Conservation (phyloP, 30 jellyfish, hydroid and myxozoan genomes). For the Turritopsis rubra region DNA sequence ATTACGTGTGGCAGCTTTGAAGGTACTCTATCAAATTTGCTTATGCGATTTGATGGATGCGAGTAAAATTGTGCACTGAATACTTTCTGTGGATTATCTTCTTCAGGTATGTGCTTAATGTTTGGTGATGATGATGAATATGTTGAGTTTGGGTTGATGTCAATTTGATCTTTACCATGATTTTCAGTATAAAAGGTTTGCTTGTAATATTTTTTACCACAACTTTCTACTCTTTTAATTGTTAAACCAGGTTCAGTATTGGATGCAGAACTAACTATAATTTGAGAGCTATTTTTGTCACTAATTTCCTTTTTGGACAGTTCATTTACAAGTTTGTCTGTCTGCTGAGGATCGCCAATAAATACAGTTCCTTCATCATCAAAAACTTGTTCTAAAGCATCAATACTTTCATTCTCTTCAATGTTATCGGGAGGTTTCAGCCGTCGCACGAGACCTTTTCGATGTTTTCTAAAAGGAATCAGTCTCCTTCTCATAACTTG, state of each 20-base stretch:
- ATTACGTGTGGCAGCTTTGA: conserved; percentile 17
- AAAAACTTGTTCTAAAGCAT: background rate
- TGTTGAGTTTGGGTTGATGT: background rate
- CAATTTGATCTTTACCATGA: background rate
- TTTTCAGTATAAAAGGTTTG: background rate
- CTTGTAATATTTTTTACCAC: background rate
- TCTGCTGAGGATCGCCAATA: background rate
- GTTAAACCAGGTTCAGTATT: background rate
- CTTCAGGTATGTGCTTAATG: background rate
- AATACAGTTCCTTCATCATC: conserved; percentile 19
- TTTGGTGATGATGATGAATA: background rate
- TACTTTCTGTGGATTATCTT: background rate
- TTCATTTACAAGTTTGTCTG: background rate
- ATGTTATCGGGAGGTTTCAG: conserved; percentile 18
- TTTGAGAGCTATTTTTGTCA: background rate
- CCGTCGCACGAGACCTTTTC: conserved; percentile 33
- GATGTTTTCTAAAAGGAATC: conserved; percentile 17
- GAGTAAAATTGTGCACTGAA: background rate
- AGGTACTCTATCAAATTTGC: conserved; percentile 21
- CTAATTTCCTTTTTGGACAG: background rate
- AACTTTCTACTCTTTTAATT: background rate
- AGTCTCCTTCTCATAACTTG: background rate
- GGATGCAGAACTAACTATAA: background rate
- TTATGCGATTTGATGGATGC: background rate
- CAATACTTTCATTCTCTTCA: conserved; percentile 5